These are phyloP conservation scores for Andrena flavipes DNA, from an alignment of 2,888 invertebrate genomes.

Conservation along the genomic window DNA sequence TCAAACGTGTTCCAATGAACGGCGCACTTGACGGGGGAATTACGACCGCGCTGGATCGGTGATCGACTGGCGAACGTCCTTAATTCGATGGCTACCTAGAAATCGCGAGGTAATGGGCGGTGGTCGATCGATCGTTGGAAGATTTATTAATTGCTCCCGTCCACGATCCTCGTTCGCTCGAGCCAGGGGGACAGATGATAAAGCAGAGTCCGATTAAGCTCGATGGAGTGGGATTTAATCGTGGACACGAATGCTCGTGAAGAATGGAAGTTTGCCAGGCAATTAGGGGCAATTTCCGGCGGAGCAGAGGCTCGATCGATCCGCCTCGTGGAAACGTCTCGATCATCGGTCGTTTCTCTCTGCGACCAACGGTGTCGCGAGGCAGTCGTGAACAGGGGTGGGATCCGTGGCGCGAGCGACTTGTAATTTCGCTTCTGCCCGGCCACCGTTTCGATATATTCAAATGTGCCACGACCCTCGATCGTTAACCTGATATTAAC, in stretches of 20 bases:
- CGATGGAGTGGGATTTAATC: slow-evolving; percentile 50
- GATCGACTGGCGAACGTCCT: background rate
- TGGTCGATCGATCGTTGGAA: background rate
- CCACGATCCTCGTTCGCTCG: background rate
- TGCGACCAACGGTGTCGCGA: background rate
- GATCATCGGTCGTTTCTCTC: slow-evolving; percentile 28
- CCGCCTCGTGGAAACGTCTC: slow-evolving; percentile 40
- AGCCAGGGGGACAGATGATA: slow-evolving; percentile 17
- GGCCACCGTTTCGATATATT: slow-evolving; percentile 21
- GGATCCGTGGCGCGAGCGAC: background rate
- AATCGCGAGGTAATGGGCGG: no score
- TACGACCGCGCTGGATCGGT: background rate
- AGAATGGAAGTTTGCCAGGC: slow-evolving; percentile 61
- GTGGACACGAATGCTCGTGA: slow-evolving; percentile 37
- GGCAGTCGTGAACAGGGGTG: background rate
- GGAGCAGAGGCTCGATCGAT: slow-evolving; percentile 34
- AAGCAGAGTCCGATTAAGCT: slow-evolving; percentile 38
- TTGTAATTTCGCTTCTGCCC: slow-evolving; percentile 32
- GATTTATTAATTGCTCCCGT: background rate
- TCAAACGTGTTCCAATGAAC: background rate
- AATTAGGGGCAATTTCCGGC: slow-evolving; percentile 62
- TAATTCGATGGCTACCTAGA: background rate
- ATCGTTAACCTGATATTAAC: slow-evolving; percentile 52
- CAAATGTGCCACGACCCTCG: slow-evolving; percentile 2
- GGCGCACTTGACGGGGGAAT: background rate